Base-by-base conservation (phyloP, 2,797 vertebrate genomes). In the Leptodactylus fallax region DNA sequence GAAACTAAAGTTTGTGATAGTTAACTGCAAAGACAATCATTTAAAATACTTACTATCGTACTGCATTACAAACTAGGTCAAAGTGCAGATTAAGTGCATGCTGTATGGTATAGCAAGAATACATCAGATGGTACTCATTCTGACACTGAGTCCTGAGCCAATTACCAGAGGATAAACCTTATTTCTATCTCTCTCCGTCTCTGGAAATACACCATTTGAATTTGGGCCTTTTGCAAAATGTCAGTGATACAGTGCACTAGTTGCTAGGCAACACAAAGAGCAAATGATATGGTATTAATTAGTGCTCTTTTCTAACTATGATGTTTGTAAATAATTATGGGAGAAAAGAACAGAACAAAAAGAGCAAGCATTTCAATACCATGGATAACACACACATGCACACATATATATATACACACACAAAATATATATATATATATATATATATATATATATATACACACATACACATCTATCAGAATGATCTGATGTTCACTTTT, bases 221-320 rank as follows among this genome's bases (percentile, higher is more conserved):
- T 83, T 77, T 82, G 2, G 86, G 71, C 47, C 49, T 83, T 71
- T 82, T 84, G 61, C 36, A 61, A 87, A 60, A 77, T 78, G 74
- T 55, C 81, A 84, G 63, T 17, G 56, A 79, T 78, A 80, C 78
- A 23, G 27, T 88, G 53, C 58, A 72, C 25, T 53, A 60, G 87
- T 85, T 88, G 81, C 81, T 79, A 71, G 55, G 87, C 76, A 88
- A 84, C 87, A 23, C 4, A 67, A 56, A 55, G n/a, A 71, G 27
- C 72, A 55, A 82, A 71, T 56, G 16, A 61, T 84, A 79, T 72
- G 74, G 51, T 76, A 88, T 79, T 58, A 88, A 84, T 79, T 88
- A 72, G 53, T 71, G 61, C 17, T 45, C 23, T 67, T 47, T 79
- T 63, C 55, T 78, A 49, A 65, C n/a, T 63, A 60, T 49, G 27